phyloP scores from a whole-genome alignment of 2,113 vertebrate species.

The Calyptommatus sinebrachiatus region DNA sequence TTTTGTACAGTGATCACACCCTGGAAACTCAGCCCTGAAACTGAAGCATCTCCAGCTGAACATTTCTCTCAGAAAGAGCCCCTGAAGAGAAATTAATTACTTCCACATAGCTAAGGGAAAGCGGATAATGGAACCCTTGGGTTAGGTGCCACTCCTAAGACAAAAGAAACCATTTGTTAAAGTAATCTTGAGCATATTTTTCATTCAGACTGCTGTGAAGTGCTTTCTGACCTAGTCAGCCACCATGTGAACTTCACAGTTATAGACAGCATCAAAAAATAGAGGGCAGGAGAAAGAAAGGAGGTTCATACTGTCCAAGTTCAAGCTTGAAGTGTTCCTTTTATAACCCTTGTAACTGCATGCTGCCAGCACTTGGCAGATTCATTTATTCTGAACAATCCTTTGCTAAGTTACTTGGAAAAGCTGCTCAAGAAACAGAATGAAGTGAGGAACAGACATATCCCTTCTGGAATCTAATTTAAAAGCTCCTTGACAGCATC shows the following conservation, averaged over 20 bases:
- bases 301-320: neutral
- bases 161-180: constrained; percentile 6
- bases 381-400: neutral
- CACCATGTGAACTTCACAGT: neutral
- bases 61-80: constrained; percentile 41
- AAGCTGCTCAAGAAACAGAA: neutral
- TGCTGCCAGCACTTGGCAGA: neutral
- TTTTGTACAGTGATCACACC: constrained; percentile 32
- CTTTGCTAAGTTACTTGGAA: constrained; percentile 12
- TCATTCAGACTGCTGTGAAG: neutral
- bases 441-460: neutral
- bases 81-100: constrained; percentile 34
- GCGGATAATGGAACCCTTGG: constrained; percentile 15
- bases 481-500: neutral
- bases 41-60: constrained; percentile 10
- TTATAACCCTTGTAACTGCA: neutral
- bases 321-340: constrained; percentile 11
- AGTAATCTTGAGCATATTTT: constrained; percentile 26
- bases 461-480: neutral
- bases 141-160: constrained; percentile 4
- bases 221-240: constrained; percentile 1
- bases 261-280: neutral
- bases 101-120: constrained; percentile 14
- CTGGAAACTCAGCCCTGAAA: constrained; percentile 30
- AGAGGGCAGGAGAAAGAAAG: neutral